phyloP scores from a whole-genome alignment of 2,113 vertebrate species.

The Capreolus pygargus region DNA sequence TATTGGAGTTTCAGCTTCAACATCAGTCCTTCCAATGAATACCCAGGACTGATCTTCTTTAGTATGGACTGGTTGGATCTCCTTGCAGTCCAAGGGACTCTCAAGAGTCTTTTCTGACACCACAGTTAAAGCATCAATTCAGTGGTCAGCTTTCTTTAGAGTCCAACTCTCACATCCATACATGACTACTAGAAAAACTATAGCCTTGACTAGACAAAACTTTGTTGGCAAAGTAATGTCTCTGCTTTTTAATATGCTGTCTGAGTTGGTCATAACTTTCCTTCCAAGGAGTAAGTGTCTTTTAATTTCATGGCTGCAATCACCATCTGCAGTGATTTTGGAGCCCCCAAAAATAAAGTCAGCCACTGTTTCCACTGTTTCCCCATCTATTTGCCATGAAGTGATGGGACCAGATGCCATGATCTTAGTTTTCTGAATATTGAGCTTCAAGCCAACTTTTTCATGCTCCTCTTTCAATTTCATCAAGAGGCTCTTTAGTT shows the following conservation, averaged over 20 bases:
- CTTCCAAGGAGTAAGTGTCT: neutral
- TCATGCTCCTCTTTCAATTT: neutral
- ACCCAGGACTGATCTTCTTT: neutral
- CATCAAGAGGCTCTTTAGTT: neutral
- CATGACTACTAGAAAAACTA: neutral
- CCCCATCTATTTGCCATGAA: neutral
- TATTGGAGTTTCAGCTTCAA: neutral
- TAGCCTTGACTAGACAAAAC: neutral
- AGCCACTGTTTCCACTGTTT: neutral
- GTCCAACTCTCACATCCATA: neutral
- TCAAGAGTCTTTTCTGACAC: neutral
- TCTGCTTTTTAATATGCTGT: neutral
- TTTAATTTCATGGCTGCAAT: neutral
- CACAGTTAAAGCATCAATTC: neutral
- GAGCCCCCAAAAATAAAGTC: fast-evolving
- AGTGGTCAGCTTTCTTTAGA: neutral
- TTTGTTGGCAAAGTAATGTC: neutral
- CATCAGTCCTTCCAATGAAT: neutral
- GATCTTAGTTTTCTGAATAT: neutral
- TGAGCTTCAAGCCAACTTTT: neutral
- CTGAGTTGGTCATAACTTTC: neutral
- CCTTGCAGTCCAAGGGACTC: neutral
- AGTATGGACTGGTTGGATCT: neutral
- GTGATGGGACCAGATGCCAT: neutral
- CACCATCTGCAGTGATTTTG: neutral